Evolutionary conservation across 2,888 invertebrate species (phyloP).

Genomic region (Lepidonotus clava): DNA sequence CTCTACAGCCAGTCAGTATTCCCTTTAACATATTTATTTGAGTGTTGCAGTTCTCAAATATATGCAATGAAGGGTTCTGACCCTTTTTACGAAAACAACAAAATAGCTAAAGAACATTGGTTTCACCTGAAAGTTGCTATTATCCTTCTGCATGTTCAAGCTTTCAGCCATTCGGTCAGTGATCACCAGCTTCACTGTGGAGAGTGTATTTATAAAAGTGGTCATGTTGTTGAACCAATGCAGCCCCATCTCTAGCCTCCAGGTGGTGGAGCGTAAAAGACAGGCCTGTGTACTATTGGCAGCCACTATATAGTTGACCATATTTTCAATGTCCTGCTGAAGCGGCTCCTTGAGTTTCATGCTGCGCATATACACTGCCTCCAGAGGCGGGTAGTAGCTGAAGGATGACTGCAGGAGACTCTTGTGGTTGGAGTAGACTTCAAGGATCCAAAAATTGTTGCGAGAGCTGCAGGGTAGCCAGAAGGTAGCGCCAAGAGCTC

Average conservation of each 20-base stretch:
- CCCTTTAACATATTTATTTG: no score
- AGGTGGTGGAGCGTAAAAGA: background rate
- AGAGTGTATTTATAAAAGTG: conserved; percentile 12
- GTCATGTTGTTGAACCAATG: conserved; percentile 37
- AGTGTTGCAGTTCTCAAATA: no score
- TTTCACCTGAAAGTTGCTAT: background rate
- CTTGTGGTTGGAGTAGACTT: conserved; percentile 27
- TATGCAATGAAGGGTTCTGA: no score
- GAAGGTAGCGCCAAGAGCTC: conserved; percentile 20
- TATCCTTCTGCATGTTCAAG: background rate
- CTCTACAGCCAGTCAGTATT: no score
- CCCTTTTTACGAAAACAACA: no score
- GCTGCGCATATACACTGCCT: background rate
- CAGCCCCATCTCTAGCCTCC: conserved; percentile 15
- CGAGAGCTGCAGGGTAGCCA: background rate
- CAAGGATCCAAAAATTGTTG: background rate
- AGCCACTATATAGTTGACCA: background rate
- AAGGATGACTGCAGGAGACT: background rate
- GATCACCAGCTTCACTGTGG: background rate
- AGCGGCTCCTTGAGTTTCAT: background rate
- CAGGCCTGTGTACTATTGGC: background rate
- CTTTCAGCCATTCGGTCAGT: background rate
- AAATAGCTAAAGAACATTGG: no score
- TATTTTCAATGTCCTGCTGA: background rate
- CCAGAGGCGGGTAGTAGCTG: background rate